Evolutionary conservation across 1,140 invertebrate genomes (phyloP), one percentile per base, ranked within the genome.

Genomic region (Cyclargus thomasi): DNA sequence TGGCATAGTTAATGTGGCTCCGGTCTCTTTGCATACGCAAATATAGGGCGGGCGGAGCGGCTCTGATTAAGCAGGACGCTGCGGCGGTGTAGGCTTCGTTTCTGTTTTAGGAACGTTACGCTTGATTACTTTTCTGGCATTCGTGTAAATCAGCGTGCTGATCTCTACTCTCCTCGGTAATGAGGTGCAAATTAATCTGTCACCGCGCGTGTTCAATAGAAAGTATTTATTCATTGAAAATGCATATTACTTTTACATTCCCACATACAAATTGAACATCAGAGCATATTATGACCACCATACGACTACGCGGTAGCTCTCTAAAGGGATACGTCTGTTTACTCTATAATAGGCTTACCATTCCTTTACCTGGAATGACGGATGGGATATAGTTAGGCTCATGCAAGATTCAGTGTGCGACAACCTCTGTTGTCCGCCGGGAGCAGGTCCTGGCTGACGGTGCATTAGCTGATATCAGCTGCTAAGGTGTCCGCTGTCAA

Each of bases 1-100:
- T 90, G 87, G 88, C 88, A 90, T 91, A 85, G 87, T 88, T 90
- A 90, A 91, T 91, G 87, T 75, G 84, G 80, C 85, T 79, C 78
- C 79, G 76, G 83, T 86, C 90, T 90, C 90, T 91, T 91, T 91
- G 88, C 89, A 91, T 90, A 91, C 83, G 87, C 88, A 90, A 91
- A 91, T 88, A 89, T 90, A 88, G 82, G 81, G 85, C 84, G 83
- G 84, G 80, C 81, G 83, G 82, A 78, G 76, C 81, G 76, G 78
- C 78, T 81, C 86, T 89, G 85, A 88, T 88, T 88, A 88, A 88
- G 86, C 85, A 85, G 85, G 86, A 75, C 83, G 79, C 75, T 78
- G 76, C 75, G 81, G 80, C 81, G 78, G 79, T 79, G 78, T 78
- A 74, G 73, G 80, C 77, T 81, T 80, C 80, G 83, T 86, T 86